Base-by-base conservation (phyloP, 2,888 invertebrate species). In the Andrena camellia region DNA sequence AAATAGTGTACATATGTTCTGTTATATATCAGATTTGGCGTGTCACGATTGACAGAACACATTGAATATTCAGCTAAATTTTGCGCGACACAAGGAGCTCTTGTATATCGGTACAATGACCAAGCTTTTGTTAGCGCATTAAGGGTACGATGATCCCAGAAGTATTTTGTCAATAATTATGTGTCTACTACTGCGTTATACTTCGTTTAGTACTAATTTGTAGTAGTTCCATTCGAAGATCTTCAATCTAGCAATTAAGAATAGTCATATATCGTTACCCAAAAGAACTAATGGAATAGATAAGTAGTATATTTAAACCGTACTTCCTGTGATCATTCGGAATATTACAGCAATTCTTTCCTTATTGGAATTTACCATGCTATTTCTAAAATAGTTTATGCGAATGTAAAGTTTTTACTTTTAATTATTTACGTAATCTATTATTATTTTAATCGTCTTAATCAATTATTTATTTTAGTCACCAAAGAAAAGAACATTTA, bases 121-220 rank as follows among this genome's bases (percentile, higher is more conserved):
- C 70, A 50, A 23, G 29, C 50, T 20, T 62, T 63, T 69, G 60
- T 66, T 76, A 42, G 68, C 31, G 8, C 33, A 33, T 31, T 52
- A 54, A 57, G 31, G 59, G 54, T 63, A 62, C 48, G 42, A 70
- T 42, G 63, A 79, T 57, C 77, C 60, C 29, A 26, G 69, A 50
- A 82, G 64, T 84, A 87, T 86, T 85, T 84, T 83, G 73, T 72
- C 71, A 85, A 83, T 85, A 83, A 86, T 80, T 83, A 69, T 77
- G 69, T 81, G 79, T 78, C 63, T 83, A 71, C 57, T 72, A 79
- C 59, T 74, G 54, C 67, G 60, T 75, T 74, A 35, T 71, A 78
- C 52, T 82, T 69, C 67, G 48, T 78, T 76, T 50, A 33, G 33
- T 78, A 17, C 63, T 74, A 82, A 67, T 71, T 70, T 80, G 62